Percentiles rank a stretch among this genome's conserved stretches.
These are phyloP conservation scores for Prionailurus bengalensis DNA, from an alignment of 2,113 vertebrate species.

Conservation along the genomic window DNA sequence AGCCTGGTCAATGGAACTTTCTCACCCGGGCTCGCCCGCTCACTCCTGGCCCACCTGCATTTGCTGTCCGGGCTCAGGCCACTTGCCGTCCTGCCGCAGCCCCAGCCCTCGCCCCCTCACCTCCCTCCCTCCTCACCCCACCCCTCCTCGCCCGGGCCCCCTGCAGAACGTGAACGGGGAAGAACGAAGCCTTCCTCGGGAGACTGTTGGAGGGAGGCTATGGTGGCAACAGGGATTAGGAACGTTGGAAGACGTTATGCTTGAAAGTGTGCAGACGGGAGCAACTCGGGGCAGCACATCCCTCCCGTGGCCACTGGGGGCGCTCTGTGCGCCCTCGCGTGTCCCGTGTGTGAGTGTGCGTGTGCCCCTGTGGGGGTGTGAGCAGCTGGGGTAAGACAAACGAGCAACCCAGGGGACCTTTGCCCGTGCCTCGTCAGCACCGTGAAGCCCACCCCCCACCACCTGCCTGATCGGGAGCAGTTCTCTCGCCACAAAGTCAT, in stretches of 20 bases:
- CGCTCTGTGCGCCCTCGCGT: not conserved
- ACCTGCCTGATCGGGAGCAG: not conserved
- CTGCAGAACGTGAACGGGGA: not conserved
- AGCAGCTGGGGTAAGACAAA: not conserved
- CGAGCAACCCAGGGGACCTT: accelerated
- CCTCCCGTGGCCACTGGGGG: too few relatives aligned
- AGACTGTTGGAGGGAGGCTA: not conserved
- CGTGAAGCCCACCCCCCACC: not conserved
- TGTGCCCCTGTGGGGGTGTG: accelerated
- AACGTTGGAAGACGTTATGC: not conserved
- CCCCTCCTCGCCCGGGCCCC: too few relatives aligned
- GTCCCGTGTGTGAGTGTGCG: not conserved
- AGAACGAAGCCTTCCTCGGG: not conserved
- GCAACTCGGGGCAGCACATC: not conserved
- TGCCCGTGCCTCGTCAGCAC: accelerated
- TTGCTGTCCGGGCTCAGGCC: not conserved
- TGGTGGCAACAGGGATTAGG: not conserved
- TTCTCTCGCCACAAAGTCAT: accelerated
- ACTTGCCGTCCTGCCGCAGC: not conserved
- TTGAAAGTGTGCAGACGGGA: not conserved
- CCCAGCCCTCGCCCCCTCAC: accelerated
- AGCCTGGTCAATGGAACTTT: not conserved
- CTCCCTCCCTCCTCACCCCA: accelerated
- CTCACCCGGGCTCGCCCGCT: not conserved
- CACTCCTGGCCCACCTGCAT: not conserved